Base-by-base conservation (phyloP, 2,888 invertebrate genomes). In the Nesidiocoris tenuis region DNA sequence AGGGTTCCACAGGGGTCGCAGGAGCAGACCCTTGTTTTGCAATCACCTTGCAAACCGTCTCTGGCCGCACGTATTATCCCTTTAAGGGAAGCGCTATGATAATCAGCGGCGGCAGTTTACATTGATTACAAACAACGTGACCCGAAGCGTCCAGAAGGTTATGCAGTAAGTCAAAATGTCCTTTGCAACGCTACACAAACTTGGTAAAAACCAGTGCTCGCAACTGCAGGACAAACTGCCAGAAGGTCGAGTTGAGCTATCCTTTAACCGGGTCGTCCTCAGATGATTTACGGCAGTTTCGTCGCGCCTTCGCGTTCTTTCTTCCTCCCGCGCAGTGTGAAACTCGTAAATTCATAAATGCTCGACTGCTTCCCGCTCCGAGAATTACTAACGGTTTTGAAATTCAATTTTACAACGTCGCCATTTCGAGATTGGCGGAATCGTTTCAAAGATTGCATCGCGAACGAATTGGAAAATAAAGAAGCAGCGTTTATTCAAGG, bases 51-150 rank as follows among this genome's bases (percentile, higher is more conserved):
- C 39, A 39, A 39, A 39, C 39, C 7, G n/a, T 65, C 65, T 39
- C 39, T 39, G 17, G 24, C 68, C 23, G 16, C 39, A 39, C 39
- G 39, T n/a, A n/a, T 39, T 39, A 39, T 12, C 12, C 39, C 39
- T n/a, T n/a, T 16, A 70, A 21, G 1, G 59, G 59, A 59, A 54
- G 57, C n/a, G n/a, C 55, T 70, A 70, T 70, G 70, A 70, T 70
- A 70, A 59, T 70, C 70, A 59, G 70, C 39, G 39, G 55, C 54
- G 56, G 70, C 59, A 70, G 59, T 70, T 70, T 70, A 70, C 70
- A 70, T 70, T 59, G 59, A 70, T 70, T 59, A 70, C 59, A 70
- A 70, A 59, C 70, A 22, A 55, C 23, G 22, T 12, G 12, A 39
- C 39, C 39, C 19, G 67, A 18, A 65, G 56, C n/a, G n/a, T n/a